Base-by-base conservation (phyloP, 2,888 invertebrate genomes). In the Anarsia innoxiella region DNA sequence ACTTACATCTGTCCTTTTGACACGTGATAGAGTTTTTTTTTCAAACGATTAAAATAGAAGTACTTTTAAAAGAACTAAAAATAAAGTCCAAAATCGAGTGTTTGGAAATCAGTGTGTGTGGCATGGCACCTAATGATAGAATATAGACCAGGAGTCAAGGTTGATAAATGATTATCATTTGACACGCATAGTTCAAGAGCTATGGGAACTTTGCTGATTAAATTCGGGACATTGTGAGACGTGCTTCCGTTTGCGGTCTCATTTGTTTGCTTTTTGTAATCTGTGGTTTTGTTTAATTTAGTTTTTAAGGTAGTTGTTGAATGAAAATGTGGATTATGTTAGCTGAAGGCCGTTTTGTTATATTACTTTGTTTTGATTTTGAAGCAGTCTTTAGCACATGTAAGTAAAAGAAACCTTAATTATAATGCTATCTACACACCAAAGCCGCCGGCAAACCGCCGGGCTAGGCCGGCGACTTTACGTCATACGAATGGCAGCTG, bases 1-100 rank as follows among this genome's bases (percentile, higher is more conserved):
- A 62, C 45, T 48, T 51, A 46, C 74, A 75, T 75, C 74, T 75
- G 72, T 69, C 62, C 54, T 45, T 49, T 39, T 57, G 59, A 64
- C 66, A 56, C 49, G 53, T 54, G 40, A 59, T 49, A 59, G 59
- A n/a, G n/a, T n/a, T n/a, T n/a, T n/a, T n/a, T n/a, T n/a, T n/a
- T n/a, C n/a, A n/a, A n/a, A n/a, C n/a, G n/a, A n/a, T n/a, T 49
- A 50, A 49, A 49, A 53, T 51, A 55, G 56, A 59, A 26, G 9
- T n/a, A 8, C 23, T 13, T 13, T 34, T 27, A 31, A 2, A 3
- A 27, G n/a, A n/a, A 14, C 12, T 3, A 12, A 19, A 27, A 23
- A 19, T 31, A 35, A 28, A 12, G 13, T 10, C 9, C 10, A 31
- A 25, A 27, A 6, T 32, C 10, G 23, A 26, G 10, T 14, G n/a